These are phyloP conservation scores for Tineola bisselliella DNA, from an alignment of 2,888 invertebrate species.

Conservation along the genomic window DNA sequence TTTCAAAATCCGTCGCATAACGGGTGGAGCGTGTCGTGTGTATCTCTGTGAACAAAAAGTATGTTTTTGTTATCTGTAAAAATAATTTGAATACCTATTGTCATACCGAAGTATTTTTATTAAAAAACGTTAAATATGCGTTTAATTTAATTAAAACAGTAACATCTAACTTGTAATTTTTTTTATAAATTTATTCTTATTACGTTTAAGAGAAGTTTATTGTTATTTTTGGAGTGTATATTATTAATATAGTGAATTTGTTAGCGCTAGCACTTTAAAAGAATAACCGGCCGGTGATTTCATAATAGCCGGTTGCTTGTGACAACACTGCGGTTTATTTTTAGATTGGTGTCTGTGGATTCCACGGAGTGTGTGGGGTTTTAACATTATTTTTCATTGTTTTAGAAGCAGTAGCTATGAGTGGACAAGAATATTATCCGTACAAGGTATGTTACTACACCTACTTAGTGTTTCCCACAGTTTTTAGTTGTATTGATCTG, in stretches of 20 bases:
- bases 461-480: background rate
- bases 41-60: conserved; percentile 34
- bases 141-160: too few relatives aligned
- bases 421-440: conserved; percentile 85
- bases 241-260: background rate
- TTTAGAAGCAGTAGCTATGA: conserved; percentile 68
- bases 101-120: too few relatives aligned
- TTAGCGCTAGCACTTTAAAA: background rate
- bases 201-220: background rate
- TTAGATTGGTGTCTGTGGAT: background rate
- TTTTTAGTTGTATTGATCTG: background rate
- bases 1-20: conserved; percentile 46
- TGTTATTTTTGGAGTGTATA: background rate
- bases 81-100: too few relatives aligned
- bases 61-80: conserved; percentile 34
- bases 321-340: conserved; percentile 1
- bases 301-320: background rate
- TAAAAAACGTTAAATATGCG: too few relatives aligned
- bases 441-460: conserved; percentile 75
- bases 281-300: conserved; percentile 10
- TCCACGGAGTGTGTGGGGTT: conserved; percentile 17
- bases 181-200: too few relatives aligned
- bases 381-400: conserved; percentile 17
- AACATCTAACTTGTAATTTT: too few relatives aligned
- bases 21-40: conserved; percentile 47